These are phyloP conservation scores for Germaria angustata DNA, from an alignment of 2,888 invertebrate genomes.

Conservation along the genomic window DNA sequence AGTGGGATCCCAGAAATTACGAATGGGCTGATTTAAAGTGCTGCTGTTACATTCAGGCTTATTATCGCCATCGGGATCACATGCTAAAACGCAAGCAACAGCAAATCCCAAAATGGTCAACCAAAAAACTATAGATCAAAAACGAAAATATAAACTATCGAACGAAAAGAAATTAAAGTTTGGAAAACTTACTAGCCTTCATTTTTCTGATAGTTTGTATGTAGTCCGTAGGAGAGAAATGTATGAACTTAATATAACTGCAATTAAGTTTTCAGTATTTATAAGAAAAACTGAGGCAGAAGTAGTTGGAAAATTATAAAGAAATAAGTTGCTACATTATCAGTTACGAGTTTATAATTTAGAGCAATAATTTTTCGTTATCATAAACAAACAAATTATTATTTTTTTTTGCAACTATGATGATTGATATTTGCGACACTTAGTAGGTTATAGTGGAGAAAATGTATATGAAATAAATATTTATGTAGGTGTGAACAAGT, in stretches of 20 bases:
- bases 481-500: no score
- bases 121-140: slow-evolving; percentile 2
- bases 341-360: no score
- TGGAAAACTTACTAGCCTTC: slow-evolving; percentile 9
- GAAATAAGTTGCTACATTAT: no score
- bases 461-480: no score
- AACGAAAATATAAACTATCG: background rate
- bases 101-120: slow-evolving; percentile 33
- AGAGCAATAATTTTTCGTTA: background rate
- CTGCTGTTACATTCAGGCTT: slow-evolving; percentile 43
- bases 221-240: background rate
- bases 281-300: slow-evolving; percentile 7
- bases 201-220: background rate
- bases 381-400: background rate
- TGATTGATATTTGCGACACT: no score
- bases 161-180: background rate
- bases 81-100: slow-evolving; percentile 28
- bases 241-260: background rate
- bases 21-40: slow-evolving; percentile 49
- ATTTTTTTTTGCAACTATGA: background rate
- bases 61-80: slow-evolving; percentile 58
- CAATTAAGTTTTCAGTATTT: background rate
- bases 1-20: slow-evolving; percentile 66
- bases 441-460: no score
- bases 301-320: background rate